A percentile compares a stretch with the other conserved stretches of the same genome.
These are phyloP conservation scores for Brachypteracias leptosomus DNA, from an alignment of 2,113 vertebrate genomes.

Conservation along the genomic window DNA sequence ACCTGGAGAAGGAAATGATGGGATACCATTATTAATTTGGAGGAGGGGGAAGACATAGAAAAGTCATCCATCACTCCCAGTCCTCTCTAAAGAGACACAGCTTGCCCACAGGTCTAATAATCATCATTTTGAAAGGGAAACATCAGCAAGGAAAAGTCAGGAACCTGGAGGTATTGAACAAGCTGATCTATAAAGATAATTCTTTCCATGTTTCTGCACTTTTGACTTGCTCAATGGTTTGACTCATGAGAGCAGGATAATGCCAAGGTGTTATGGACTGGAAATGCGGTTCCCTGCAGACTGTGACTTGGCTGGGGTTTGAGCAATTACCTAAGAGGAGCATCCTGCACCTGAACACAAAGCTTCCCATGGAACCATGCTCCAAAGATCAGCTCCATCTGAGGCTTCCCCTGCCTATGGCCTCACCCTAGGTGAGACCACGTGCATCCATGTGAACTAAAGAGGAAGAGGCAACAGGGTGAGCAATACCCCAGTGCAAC, in stretches of 20 bases:
- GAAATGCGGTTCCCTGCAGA: slow-evolving; percentile 60
- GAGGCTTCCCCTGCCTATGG: background rate
- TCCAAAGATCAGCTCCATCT: slow-evolving; percentile 7
- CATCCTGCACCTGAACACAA: slow-evolving; percentile 71
- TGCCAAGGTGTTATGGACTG: slow-evolving; percentile 69
- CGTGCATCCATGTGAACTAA: background rate
- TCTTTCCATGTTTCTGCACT: slow-evolving; percentile 64
- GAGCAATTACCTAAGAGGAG: slow-evolving; percentile 73
- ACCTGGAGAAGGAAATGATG: background rate
- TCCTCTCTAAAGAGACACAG: background rate
- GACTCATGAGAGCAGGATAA: slow-evolving; percentile 67
- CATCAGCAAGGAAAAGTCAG: background rate
- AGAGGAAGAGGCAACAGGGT: background rate
- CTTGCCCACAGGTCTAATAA: slow-evolving; percentile 38
- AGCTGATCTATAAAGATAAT: slow-evolving; percentile 64
- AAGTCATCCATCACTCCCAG: slow-evolving; percentile 11
- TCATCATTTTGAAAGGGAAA: slow-evolving; percentile 48
- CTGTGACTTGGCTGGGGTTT: slow-evolving; percentile 66
- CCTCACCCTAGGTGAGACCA: slow-evolving; percentile 28
- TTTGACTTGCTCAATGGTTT: slow-evolving; percentile 62
- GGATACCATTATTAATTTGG: background rate
- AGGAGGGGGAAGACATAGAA: background rate
- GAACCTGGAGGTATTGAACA: slow-evolving; percentile 44
- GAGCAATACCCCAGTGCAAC: background rate
- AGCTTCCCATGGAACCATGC: slow-evolving; percentile 54